Base-by-base conservation (phyloP, 2,113 vertebrate species). In the Carassius carassius region DNA sequence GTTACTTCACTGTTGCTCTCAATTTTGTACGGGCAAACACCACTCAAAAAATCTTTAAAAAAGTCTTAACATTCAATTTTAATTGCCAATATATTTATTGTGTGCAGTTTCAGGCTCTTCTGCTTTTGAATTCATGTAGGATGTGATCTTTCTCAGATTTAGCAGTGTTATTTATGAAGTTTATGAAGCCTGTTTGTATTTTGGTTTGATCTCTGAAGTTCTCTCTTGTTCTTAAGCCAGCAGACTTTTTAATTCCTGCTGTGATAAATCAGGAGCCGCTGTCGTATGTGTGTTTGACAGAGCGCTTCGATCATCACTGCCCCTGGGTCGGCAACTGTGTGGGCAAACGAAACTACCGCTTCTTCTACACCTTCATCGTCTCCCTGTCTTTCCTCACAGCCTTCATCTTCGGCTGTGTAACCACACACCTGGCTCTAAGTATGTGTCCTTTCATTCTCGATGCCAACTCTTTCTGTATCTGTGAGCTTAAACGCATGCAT, bases 321-420 rank as follows among this genome's bases (percentile, higher is more conserved):
- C 98, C 98, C 16, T 99, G 98, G 98, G 97, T 99, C 76, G 98
- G 98, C 62, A 99, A 99, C 95, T 99, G 98, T 7, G 97, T 99
- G 47, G 98, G 98, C 67, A 98, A 95, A 91, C 95, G 97, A 84
- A 99, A 99, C 94, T 99, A 99, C 69, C 96, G 97, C 51, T 98
- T 97, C 94, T 99, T 99, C 95, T 99, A 99, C 17, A 94, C 96
- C 78, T 99, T 99, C 91, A 97, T 99, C 74, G 95, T 98, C 88
- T 99, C 97, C 13, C 96, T 99, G 76, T 96, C 98, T 69, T 97
- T 99, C 93, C 92, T 97, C 86, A 99, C 98, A 0, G 95, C 96
- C 72, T 99, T 98, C 94, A 97, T 99, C 93, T 97, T 99, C 0
- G 96, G 97, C 87, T 98, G 97, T 0, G 97, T 98, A n/a, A 94